Percentiles rank a stretch among this genome's conserved stretches.
Evolutionary conservation across 2,888 invertebrate genomes (phyloP).

Genomic region (Lottia gigantea): DNA sequence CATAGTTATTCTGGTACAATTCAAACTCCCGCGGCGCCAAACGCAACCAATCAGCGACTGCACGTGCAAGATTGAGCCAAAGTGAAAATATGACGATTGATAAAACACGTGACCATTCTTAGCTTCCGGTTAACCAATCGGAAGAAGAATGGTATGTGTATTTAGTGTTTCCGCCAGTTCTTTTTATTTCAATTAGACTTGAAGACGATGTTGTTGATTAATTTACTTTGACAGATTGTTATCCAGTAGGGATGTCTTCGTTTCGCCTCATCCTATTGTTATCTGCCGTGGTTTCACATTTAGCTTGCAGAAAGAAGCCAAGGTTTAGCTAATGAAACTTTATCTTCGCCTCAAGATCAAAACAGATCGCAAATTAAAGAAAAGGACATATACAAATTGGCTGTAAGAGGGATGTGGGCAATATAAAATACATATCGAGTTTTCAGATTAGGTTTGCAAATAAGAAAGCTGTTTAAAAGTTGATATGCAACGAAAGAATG

Average conservation of each 20-base stretch:
- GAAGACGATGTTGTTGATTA: background rate
- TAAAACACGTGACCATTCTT: background rate
- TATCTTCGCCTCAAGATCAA: background rate
- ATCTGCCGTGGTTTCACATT: background rate
- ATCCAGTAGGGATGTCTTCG: background rate
- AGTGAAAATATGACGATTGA: conserved; percentile 9
- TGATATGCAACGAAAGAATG: too few species aligned
- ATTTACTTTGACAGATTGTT: conserved; percentile 7
- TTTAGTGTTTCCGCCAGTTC: conserved; percentile 3
- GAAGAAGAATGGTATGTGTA: background rate
- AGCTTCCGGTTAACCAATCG: conserved; percentile 6
- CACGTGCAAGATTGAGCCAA: background rate
- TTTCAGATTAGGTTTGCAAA: too few species aligned
- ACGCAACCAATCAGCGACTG: background rate
- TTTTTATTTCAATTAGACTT: conserved; percentile 1
- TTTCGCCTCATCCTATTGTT: background rate
- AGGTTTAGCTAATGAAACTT: background rate
- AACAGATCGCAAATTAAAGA: background rate
- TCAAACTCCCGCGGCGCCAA: conserved; percentile 7
- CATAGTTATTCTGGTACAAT: background rate
- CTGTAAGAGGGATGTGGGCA: too few species aligned
- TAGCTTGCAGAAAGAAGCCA: background rate
- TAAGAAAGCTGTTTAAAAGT: too few species aligned
- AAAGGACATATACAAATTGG: too few species aligned
- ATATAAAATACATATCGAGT: too few species aligned